phyloP scores from a whole-genome alignment of 2,797 vertebrate genomes.

The Champsocephalus gunnari region DNA sequence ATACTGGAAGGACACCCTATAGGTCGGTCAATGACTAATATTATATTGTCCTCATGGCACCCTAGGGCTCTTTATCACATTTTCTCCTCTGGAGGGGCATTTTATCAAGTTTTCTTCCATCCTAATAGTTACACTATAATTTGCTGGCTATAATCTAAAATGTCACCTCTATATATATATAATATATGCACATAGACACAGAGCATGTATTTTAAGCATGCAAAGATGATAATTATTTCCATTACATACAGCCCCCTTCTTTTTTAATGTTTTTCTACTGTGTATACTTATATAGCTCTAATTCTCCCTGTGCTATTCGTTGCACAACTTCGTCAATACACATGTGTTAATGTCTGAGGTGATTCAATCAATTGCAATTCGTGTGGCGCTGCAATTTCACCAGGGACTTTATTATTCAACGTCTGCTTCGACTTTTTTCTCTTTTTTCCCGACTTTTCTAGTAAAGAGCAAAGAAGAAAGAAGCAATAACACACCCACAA shows the following conservation, averaged over 20 bases:
- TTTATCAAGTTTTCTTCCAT: no score
- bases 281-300: no score
- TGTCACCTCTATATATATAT: not conserved
- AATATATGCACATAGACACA: not conserved
- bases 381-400: conserved; percentile 26
- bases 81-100: no score
- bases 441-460: conserved; percentile 27
- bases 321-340: conserved; percentile 35
- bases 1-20: no score
- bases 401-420: conserved; percentile 21
- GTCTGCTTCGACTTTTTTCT: not conserved
- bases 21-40: no score
- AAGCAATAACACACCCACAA: conserved; percentile 14
- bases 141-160: not conserved
- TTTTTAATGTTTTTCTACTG: no score
- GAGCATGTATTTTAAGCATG: not conserved
- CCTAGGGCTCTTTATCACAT: no score
- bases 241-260: no score
- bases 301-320: conserved; percentile 4
- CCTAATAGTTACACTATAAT: not conserved
- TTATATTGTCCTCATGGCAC: no score
- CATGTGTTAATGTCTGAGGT: conserved; percentile 18
- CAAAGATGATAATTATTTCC: not conserved
- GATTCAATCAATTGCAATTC: conserved; percentile 23
- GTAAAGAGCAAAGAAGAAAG: conserved; percentile 17